Conservation (phyloP, 1,140 invertebrate species). For the Meteorus sp. region DNA sequence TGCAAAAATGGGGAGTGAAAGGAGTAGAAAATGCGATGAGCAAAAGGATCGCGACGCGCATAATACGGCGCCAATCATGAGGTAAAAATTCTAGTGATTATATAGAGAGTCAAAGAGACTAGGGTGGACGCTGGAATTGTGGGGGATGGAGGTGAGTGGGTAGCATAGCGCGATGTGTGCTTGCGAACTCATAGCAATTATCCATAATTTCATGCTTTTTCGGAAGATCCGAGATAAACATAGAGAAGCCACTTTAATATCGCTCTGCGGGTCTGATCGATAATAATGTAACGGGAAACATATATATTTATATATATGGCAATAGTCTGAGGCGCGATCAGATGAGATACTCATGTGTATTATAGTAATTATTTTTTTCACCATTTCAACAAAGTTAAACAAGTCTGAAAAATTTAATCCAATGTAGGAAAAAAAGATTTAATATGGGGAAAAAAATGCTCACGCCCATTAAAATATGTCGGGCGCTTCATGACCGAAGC, state of each 20-base stretch:
- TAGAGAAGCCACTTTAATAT: slow-evolving; percentile 56
- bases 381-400: slow-evolving; percentile 11
- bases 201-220: slow-evolving; percentile 56
- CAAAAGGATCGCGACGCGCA: slow-evolving; percentile 24
- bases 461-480: too few species aligned
- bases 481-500: too few species aligned
- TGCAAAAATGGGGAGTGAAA: too few species aligned
- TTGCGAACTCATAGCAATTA: slow-evolving; percentile 49
- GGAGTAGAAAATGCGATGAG: neutral
- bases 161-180: slow-evolving; percentile 26
- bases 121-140: too few species aligned
- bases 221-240: slow-evolving; percentile 51
- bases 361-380: slow-evolving; percentile 54
- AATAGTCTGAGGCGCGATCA: too few species aligned
- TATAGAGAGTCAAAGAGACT: too few species aligned
- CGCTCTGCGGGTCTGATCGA: slow-evolving; percentile 48
- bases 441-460: too few species aligned
- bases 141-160: slow-evolving; percentile 38
- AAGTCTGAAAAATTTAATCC: neutral
- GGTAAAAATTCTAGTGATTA: slow-evolving; percentile 39
- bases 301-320: slow-evolving; percentile 42
- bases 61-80: slow-evolving; percentile 28
- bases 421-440: too few species aligned
- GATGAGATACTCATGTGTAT: slow-evolving; percentile 37
- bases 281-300: slow-evolving; percentile 55